These are phyloP conservation scores for Sebastes diaconus DNA, from an alignment of 2,797 vertebrate species.

Conservation along the genomic window DNA sequence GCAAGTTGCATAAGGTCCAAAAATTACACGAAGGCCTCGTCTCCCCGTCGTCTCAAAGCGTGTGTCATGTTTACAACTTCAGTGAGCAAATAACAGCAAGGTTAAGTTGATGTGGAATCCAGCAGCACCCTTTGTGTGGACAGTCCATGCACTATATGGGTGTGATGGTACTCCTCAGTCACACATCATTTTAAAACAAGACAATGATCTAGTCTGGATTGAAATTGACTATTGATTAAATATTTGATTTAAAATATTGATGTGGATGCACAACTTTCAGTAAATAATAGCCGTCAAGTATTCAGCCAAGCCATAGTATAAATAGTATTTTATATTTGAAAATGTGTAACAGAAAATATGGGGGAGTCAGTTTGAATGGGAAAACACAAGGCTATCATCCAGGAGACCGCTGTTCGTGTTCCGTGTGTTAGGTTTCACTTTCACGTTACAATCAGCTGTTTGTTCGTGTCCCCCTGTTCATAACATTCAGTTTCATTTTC, in stretches of 20 bases:
- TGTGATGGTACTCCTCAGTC: background rate
- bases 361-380: too few relatives aligned
- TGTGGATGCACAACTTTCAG: background rate
- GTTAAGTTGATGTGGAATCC: background rate
- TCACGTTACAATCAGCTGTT: too few relatives aligned
- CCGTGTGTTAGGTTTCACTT: too few relatives aligned
- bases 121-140: background rate
- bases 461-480: too few relatives aligned
- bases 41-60: background rate
- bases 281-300: too few relatives aligned
- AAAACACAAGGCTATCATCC: too few relatives aligned
- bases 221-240: background rate
- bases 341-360: too few relatives aligned
- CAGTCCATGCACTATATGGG: background rate
- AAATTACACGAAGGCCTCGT: background rate
- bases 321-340: too few relatives aligned
- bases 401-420: too few relatives aligned
- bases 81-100: background rate
- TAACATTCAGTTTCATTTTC: too few relatives aligned
- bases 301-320: too few relatives aligned
- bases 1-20: background rate
- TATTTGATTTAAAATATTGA: background rate
- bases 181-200: background rate
- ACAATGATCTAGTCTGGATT: background rate
- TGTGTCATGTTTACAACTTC: background rate